These are phyloP conservation scores for Characodon lateralis DNA, from an alignment of 2,797 vertebrate genomes.

Conservation along the genomic window DNA sequence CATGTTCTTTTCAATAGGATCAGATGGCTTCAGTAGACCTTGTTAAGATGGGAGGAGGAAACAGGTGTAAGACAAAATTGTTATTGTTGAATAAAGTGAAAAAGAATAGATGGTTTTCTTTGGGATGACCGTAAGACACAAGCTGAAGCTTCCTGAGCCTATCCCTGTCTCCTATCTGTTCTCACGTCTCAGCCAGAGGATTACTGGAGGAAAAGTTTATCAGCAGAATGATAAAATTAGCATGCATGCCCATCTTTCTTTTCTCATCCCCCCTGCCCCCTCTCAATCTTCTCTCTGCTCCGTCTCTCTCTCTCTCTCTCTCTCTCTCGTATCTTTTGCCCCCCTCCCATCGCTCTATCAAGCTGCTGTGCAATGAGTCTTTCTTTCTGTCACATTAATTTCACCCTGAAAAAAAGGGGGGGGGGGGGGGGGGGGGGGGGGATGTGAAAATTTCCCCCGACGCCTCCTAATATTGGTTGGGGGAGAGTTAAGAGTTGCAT, in stretches of 20 bases:
- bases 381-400: slow-evolving; percentile 86
- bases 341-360: slow-evolving; percentile 61
- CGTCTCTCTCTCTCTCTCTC: slow-evolving; percentile 56
- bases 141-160: slow-evolving; percentile 64
- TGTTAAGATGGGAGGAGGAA: slow-evolving; percentile 31
- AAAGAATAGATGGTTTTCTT: slow-evolving; percentile 56
- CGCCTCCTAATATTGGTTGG: slow-evolving; percentile 80
- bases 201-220: slow-evolving; percentile 85
- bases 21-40: slow-evolving; percentile 55
- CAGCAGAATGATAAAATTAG: slow-evolving; percentile 84
- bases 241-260: slow-evolving; percentile 79
- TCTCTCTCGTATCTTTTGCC: slow-evolving; percentile 33
- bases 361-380: slow-evolving; percentile 81
- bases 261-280: slow-evolving; percentile 46
- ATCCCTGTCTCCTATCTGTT: slow-evolving; percentile 77
- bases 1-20: slow-evolving; percentile 42
- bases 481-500: slow-evolving; percentile 83
- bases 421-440: slow-evolving; percentile 51
- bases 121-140: slow-evolving; percentile 66
- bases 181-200: slow-evolving; percentile 79
- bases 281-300: slow-evolving; percentile 58
- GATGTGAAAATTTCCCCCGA: slow-evolving; percentile 81
- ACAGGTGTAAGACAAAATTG: slow-evolving; percentile 13
- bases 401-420: slow-evolving; percentile 68
- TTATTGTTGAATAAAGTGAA: slow-evolving; percentile 32